phyloP scores from a whole-genome alignment of 2,888 invertebrate species.

The Apamea anceps region DNA sequence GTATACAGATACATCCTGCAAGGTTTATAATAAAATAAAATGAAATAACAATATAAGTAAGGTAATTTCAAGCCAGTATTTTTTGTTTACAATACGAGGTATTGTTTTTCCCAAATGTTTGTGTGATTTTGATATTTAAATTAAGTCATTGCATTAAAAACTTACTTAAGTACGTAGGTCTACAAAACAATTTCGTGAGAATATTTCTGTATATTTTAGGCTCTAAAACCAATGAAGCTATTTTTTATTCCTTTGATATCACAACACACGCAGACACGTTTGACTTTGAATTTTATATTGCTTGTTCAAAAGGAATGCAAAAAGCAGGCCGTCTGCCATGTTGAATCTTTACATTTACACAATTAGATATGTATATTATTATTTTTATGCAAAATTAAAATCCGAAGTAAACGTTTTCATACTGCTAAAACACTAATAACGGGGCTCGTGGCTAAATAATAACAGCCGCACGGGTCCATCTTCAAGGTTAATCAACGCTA shows the following conservation, averaged over 20 bases:
- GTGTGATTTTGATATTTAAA: background rate
- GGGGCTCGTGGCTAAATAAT: background rate
- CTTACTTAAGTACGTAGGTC: background rate
- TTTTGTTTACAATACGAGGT: background rate
- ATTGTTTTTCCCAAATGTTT: background rate
- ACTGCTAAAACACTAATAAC: background rate
- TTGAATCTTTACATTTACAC: conserved; percentile 11
- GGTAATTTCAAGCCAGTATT: background rate
- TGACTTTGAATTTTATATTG: conserved; percentile 31
- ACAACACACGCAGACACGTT: conserved; percentile 10
- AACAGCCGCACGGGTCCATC: background rate
- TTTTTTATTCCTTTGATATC: conserved; percentile 42
- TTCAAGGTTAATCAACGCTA: background rate
- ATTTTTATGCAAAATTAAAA: background rate
- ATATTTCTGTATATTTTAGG: background rate
- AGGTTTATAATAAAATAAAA: background rate
- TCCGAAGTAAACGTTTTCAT: background rate
- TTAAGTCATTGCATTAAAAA: too few species aligned
- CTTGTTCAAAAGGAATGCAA: conserved; percentile 31
- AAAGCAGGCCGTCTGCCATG: conserved; percentile 3
- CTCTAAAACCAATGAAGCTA: background rate
- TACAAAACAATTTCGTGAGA: background rate
- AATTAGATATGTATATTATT: background rate
- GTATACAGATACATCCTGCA: background rate
- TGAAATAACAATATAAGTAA: background rate